phyloP scores from a whole-genome alignment of 2,113 vertebrate species.

The Conger conger region DNA sequence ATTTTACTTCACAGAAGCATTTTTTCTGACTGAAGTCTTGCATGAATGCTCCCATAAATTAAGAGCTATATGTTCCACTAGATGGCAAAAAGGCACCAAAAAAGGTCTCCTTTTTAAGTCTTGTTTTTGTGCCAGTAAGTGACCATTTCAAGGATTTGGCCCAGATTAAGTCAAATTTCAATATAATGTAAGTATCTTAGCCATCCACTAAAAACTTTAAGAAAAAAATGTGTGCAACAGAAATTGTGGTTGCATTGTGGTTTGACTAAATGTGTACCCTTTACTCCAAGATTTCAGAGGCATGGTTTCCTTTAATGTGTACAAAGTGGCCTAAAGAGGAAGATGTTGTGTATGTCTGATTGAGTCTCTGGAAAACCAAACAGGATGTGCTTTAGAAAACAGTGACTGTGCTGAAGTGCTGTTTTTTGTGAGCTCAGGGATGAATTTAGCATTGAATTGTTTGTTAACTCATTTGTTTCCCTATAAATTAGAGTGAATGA shows the following conservation, averaged over 20 bases:
- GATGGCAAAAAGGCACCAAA: no score
- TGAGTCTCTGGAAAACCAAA: background rate
- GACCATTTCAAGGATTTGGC: no score
- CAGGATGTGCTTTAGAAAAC: conserved; percentile 26
- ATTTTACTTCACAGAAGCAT: no score
- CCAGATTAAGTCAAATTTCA: no score
- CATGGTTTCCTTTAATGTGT: background rate
- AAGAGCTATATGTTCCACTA: no score
- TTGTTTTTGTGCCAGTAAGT: no score
- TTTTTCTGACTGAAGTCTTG: no score
- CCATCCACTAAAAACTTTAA: no score
- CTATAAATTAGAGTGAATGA: conserved; percentile 47
- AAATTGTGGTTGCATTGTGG: background rate
- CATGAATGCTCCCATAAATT: no score
- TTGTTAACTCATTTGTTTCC: conserved; percentile 52
- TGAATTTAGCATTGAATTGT: conserved; percentile 48
- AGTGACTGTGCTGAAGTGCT: conserved; percentile 20
- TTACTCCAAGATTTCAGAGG: background rate
- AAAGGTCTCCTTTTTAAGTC: no score
- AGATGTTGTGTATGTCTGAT: background rate
- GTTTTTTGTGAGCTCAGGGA: conserved; percentile 26
- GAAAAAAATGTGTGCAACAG: no score
- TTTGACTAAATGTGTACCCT: background rate
- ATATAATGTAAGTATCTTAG: no score
- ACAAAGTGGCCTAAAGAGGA: background rate